These are phyloP conservation scores for Drosophila burlai DNA, from an alignment of 1,140 invertebrate genomes.

Conservation along the genomic window DNA sequence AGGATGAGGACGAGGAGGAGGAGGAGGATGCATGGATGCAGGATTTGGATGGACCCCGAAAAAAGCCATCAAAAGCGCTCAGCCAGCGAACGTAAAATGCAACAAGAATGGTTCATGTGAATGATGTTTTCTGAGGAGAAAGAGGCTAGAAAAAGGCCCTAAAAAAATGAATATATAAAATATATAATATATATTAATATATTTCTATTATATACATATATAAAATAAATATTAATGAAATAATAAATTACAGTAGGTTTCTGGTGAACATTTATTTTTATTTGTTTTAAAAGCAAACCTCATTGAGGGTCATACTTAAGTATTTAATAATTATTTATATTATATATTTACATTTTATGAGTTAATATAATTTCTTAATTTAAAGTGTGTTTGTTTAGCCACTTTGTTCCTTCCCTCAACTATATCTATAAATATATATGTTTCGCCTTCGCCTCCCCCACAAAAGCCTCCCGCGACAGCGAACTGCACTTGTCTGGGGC, in stretches of 20 bases:
- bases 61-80: constrained; percentile 74
- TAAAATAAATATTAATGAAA: not conserved
- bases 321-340: not conserved
- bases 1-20: constrained; percentile 4
- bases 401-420: not conserved
- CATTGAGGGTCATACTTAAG: not conserved
- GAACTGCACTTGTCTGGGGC: constrained; percentile 67
- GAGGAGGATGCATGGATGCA: not conserved
- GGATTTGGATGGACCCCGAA: constrained; percentile 44
- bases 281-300: too few relatives aligned
- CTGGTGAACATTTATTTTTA: not conserved
- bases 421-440: not conserved
- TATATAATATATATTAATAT: too few relatives aligned
- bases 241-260: not conserved
- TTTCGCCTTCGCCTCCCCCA: not conserved
- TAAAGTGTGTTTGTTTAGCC: constrained; percentile 38
- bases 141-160: constrained; percentile 10
- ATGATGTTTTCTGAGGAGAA: not conserved
- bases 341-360: not conserved
- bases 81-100: constrained; percentile 70
- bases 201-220: too few relatives aligned
- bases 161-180: not conserved
- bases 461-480: constrained; percentile 24
- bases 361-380: not conserved
- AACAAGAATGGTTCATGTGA: constrained; percentile 42